Percentiles rank a stretch among this genome's conserved stretches.
Conservation (phyloP, 2,797 vertebrate species). For the Syndactyla subalaris region DNA sequence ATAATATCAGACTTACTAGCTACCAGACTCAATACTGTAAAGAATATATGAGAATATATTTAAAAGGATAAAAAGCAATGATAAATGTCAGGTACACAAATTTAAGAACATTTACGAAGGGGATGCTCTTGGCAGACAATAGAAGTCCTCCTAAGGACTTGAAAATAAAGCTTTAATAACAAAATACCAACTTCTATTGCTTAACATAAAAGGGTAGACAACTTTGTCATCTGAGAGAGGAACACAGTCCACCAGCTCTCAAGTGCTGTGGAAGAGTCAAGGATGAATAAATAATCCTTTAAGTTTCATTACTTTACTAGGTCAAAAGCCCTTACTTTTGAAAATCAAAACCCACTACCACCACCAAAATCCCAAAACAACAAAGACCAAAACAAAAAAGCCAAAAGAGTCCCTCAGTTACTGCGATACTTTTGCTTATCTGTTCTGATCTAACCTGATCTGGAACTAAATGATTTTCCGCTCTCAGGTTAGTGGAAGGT, state of each 20-base stretch:
- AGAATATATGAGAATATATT: neutral
- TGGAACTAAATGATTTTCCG: neutral
- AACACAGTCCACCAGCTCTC: neutral
- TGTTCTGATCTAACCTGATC: neutral
- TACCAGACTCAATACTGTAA: neutral
- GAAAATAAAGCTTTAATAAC: neutral
- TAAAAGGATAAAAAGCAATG: neutral
- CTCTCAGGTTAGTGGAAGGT: neutral
- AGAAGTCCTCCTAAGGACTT: neutral
- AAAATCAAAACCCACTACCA: neutral
- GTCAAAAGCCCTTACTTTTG: neutral
- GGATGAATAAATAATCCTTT: neutral
- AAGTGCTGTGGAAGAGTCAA: neutral
- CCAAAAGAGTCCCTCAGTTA: neutral
- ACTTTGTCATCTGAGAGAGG: neutral
- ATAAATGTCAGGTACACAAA: neutral
- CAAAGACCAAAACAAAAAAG: neutral
- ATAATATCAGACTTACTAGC: neutral
- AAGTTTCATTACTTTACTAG: neutral
- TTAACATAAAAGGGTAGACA: neutral
- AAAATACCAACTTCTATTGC: neutral
- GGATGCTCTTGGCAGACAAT: neutral
- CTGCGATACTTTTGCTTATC: neutral
- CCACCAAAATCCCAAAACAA: neutral
- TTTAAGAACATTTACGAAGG: neutral